Base-by-base conservation (phyloP, 1,140 invertebrate species). In the Pogonus chalceus region DNA sequence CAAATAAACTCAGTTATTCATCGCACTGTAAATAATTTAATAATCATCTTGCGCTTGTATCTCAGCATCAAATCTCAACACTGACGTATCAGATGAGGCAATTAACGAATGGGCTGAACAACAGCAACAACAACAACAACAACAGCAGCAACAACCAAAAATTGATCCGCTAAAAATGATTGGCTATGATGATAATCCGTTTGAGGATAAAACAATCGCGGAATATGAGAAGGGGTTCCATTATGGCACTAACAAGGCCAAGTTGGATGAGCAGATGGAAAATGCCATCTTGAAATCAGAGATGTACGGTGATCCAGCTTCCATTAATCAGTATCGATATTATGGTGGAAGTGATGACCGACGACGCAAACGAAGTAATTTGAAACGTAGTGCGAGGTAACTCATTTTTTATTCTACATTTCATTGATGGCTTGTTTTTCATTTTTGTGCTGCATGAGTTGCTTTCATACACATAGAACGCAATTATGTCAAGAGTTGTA, bases 201-300 rank as follows among this genome's bases (percentile, higher is more conserved):
- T 61, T 23, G 62, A 62, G 23, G 66, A 68, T 49, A 69, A 69
- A 55, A 60, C 65, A 9, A 23, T 67, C 9, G 52, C 58, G 14
- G 65, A 69, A 23, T 70, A 68, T 55, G 68, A 69, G 46, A 71
- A 70, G 55, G 65, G 62, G 14, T 67, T 63, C 48, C 62, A 57
- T 21, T 68, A 70, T 49, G 65, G 60, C 20, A 60, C 59, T 9
- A 67, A 64, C 35, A 65, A 63, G 35, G 66, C 64, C 14, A 65
- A 67, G 56, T 52, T 67, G 48, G 65, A 69, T 54, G 68, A 69
- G 49, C 63, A 65, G 2, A 51, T 69, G 16, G 65, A 70, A 55
- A 70, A 69, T 54, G 68, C 69, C 7, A 60, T 71, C 20, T 59
- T 71, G 51, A 71, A 71, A 58, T 63, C 65, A 3, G 69, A 70